These are phyloP conservation scores for Acrocephalus kingi DNA, from an alignment of 2,113 vertebrate species.

Conservation along the genomic window DNA sequence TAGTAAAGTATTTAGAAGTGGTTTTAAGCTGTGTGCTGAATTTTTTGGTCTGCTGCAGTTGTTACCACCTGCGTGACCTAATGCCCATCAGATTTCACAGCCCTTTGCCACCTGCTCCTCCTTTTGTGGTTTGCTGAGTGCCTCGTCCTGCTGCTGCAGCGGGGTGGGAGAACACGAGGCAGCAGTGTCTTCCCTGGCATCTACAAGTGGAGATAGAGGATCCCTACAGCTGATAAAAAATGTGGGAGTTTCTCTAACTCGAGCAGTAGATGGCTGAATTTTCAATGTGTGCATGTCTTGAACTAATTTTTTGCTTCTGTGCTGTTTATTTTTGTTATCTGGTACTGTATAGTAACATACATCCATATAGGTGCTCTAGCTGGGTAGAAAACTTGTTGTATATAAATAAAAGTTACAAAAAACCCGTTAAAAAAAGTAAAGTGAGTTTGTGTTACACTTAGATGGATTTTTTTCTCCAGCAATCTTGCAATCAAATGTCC, in stretches of 20 bases:
- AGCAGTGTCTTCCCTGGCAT: neutral
- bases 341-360: neutral
- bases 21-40: neutral
- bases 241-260: neutral
- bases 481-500: neutral
- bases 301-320: neutral
- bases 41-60: neutral
- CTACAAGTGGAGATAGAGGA: neutral
- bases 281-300: neutral
- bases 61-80: fast-evolving
- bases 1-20: neutral
- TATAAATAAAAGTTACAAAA: neutral
- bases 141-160: neutral
- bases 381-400: neutral
- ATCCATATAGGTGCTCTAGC: neutral
- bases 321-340: neutral
- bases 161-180: fast-evolving
- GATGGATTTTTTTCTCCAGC: neutral
- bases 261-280: neutral
- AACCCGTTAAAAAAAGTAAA: neutral
- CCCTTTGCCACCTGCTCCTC: neutral
- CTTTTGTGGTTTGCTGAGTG: neutral
- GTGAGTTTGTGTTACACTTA: neutral
- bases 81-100: neutral
- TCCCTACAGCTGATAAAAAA: neutral